Evolutionary conservation across 2,113 vertebrate species (phyloP).

Genomic region (Chloropsis cyanopogon): DNA sequence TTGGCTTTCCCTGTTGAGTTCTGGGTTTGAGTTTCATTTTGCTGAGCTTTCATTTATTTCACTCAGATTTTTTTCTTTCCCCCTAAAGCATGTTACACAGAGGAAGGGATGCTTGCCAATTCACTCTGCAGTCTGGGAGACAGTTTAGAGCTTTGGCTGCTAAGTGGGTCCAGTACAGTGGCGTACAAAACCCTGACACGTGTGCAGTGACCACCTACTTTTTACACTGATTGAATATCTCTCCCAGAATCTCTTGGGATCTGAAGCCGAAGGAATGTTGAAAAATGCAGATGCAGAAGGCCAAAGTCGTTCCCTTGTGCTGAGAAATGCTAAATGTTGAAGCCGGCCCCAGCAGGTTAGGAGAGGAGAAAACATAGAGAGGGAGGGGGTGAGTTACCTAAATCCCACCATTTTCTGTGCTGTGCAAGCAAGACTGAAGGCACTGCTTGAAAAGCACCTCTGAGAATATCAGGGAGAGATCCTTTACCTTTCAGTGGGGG

Average conservation of each 20-base stretch:
- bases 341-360: background rate
- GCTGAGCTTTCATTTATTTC: conserved; percentile 47
- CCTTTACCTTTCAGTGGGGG: background rate
- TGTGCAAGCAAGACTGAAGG: background rate
- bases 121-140: background rate
- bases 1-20: conserved; percentile 27
- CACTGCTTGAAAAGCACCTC: background rate
- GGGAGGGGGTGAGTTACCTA: background rate
- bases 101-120: conserved; percentile 9
- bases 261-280: background rate
- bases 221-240: background rate
- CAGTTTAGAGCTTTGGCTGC: background rate
- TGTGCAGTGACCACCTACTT: background rate
- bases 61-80: background rate
- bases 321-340: background rate
- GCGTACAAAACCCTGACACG: background rate
- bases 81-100: background rate
- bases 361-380: background rate
- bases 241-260: background rate
- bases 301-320: background rate
- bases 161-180: background rate
- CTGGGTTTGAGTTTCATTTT: conserved; percentile 34
- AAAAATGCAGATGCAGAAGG: background rate
- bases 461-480: background rate
- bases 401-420: background rate